These are phyloP conservation scores for Megaceryle maxima DNA, from an alignment of 2,113 vertebrate genomes.

Conservation along the genomic window DNA sequence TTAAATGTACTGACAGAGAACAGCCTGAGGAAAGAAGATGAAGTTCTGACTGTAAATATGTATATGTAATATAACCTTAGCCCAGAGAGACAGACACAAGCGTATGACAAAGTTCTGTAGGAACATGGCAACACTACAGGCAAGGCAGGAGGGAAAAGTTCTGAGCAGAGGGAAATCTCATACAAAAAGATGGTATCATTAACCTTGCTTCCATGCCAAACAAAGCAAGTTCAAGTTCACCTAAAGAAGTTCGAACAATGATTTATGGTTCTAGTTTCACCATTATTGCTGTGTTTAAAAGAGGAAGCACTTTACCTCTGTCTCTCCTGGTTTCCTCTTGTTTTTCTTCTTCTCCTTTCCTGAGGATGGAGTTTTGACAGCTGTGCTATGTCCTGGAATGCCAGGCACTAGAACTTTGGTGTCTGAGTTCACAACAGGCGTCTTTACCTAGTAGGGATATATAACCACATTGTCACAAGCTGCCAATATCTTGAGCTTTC, in stretches of 20 bases:
- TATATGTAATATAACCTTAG: neutral
- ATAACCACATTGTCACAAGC: neutral
- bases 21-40: neutral
- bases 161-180: neutral
- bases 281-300: neutral
- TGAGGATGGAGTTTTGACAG: constrained; percentile 67
- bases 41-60: neutral
- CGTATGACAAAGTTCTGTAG: neutral
- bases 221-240: neutral
- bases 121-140: neutral
- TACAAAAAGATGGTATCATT: neutral
- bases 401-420: constrained; percentile 91
- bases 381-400: constrained; percentile 89
- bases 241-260: accelerated
- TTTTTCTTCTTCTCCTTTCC: constrained; percentile 74
- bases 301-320: constrained; percentile 78
- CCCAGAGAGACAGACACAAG: neutral
- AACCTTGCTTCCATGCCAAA: neutral
- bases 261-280: neutral
- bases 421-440: constrained; percentile 83
- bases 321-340: constrained; percentile 86
- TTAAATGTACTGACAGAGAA: neutral
- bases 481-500: neutral
- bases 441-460: constrained; percentile 83
- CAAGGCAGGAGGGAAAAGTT: neutral